phyloP scores from a whole-genome alignment of 2,888 invertebrate species.

The Tiliacea citrago region DNA sequence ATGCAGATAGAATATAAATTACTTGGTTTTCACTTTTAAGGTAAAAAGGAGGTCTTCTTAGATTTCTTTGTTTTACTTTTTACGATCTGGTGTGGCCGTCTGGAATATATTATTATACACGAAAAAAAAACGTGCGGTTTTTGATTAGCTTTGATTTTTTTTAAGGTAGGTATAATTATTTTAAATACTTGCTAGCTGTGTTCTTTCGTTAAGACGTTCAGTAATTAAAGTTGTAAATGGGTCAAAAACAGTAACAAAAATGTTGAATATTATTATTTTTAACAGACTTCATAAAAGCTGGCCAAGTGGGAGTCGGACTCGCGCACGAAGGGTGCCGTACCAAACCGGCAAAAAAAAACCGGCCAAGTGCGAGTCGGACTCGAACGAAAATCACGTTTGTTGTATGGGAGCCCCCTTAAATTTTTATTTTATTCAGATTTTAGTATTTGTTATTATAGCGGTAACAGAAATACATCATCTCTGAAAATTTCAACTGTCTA shows the following conservation, averaged over 20 bases:
- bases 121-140: constrained; percentile 1
- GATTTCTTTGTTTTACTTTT: not conserved
- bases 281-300: too few relatives aligned
- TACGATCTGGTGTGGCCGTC: not conserved
- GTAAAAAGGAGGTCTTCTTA: constrained; percentile 16
- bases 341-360: too few relatives aligned
- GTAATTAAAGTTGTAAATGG: not conserved
- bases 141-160: not conserved
- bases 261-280: not conserved
- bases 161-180: not conserved
- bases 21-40: constrained; percentile 61
- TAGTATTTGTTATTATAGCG: too few relatives aligned
- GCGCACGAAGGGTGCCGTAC: too few relatives aligned
- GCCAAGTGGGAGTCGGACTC: too few relatives aligned
- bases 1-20: constrained; percentile 46
- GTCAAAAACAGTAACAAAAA: not conserved
- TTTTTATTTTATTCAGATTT: too few relatives aligned
- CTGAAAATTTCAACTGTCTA: too few relatives aligned
- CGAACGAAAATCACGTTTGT: too few relatives aligned
- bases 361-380: too few relatives aligned
- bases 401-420: too few relatives aligned
- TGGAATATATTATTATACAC: not conserved
- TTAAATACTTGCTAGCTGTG: not conserved
- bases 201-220: too few relatives aligned
- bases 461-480: too few relatives aligned